phyloP scores from a whole-genome alignment of 1,140 invertebrate species.

The Formica exsecta region DNA sequence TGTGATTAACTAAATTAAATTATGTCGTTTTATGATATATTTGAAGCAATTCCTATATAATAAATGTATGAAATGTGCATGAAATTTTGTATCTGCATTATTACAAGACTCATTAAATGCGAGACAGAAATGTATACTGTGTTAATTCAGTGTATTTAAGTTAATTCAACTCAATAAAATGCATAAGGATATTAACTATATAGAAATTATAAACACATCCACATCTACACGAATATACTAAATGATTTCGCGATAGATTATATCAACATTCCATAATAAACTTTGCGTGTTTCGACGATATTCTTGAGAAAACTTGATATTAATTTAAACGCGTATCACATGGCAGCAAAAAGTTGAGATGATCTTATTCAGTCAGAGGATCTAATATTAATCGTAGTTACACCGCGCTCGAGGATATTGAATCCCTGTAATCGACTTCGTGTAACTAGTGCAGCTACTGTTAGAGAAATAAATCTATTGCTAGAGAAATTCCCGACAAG shows the following conservation, averaged over 20 bases:
- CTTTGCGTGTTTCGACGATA: background rate
- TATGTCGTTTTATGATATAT: constrained; percentile 18
- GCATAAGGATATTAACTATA: constrained; percentile 43
- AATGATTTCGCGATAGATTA: constrained; percentile 8
- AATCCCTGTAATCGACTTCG: constrained; percentile 24
- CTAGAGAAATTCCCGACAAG: constrained; percentile 41
- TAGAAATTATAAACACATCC: background rate
- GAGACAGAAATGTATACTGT: background rate
- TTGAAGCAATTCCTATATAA: background rate
- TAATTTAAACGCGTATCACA: background rate
- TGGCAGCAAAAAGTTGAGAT: background rate
- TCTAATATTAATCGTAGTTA: constrained; percentile 33
- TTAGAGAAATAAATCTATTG: constrained; percentile 2
- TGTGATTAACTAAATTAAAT: background rate
- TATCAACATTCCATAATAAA: background rate
- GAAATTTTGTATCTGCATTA: constrained; percentile 16
- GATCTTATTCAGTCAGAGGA: background rate
- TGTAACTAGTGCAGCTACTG: background rate
- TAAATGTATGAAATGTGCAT: background rate
- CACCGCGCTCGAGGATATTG: background rate
- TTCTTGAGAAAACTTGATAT: background rate
- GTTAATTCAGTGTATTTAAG: constrained; percentile 26
- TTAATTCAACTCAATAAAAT: constrained; percentile 47
- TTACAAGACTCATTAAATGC: constrained; percentile 16
- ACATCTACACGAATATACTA: background rate